Evolutionary conservation across 92 coral and sea anemone species (phyloP).

Genomic region (Virgularia gustaviana): DNA sequence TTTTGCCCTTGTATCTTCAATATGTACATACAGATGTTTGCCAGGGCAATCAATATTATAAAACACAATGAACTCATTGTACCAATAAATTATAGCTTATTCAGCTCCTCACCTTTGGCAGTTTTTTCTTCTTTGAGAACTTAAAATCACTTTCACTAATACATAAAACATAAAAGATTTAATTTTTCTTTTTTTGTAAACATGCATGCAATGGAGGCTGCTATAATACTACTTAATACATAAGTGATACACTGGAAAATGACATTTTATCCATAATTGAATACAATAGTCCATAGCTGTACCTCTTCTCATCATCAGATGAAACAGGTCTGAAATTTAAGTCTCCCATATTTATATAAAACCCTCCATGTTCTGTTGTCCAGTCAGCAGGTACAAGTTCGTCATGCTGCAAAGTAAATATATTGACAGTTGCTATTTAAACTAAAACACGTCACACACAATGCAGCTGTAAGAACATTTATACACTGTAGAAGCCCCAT

Average conservation of each 20-base stretch:
- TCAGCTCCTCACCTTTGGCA: constrained; percentile 60
- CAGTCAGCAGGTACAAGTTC: constrained; percentile 93
- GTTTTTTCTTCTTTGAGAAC: constrained; percentile 71
- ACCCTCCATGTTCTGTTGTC: constrained; percentile 99
- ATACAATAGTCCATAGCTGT: too few species aligned
- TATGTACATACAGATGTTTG: too few species aligned
- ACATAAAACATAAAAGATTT: not conserved
- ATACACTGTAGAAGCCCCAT: too few species aligned
- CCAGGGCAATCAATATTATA: not conserved
- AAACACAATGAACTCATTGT: too few species aligned
- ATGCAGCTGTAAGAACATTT: too few species aligned
- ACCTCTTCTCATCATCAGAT: constrained; percentile 68
- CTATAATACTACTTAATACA: not conserved
- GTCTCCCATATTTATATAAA: constrained; percentile 88
- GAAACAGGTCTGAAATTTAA: constrained; percentile 80
- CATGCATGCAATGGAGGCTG: not conserved
- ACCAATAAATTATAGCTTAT: not conserved
- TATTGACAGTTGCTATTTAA: too few species aligned
- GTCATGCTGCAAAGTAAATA: constrained; percentile 64
- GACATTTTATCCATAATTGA: too few species aligned
- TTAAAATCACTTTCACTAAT: constrained; percentile 74
- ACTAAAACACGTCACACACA: too few species aligned
- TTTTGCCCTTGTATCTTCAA: not conserved
- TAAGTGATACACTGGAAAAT: too few species aligned
- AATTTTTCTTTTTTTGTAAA: not conserved